These are phyloP conservation scores for Mormoops blainvillei DNA, from an alignment of 2,113 vertebrate genomes.

Conservation along the genomic window DNA sequence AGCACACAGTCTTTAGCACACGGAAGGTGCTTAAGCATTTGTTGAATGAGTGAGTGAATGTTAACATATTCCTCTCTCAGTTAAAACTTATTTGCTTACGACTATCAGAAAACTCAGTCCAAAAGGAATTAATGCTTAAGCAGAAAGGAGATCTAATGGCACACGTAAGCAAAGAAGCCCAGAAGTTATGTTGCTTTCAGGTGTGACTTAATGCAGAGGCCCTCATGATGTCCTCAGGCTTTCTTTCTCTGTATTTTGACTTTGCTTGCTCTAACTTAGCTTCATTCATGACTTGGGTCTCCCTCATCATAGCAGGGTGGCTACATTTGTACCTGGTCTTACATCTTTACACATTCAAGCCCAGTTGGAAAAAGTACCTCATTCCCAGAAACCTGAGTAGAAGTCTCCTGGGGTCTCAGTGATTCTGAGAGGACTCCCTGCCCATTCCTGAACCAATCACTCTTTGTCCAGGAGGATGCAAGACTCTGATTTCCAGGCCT, in stretches of 20 bases:
- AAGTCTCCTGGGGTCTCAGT: background rate
- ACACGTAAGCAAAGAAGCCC: background rate
- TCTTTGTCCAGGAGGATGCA: background rate
- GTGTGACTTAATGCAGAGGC: background rate
- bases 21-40: background rate
- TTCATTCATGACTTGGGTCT: background rate
- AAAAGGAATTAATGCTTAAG: background rate
- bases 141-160: background rate
- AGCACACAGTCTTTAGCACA: background rate
- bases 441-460: background rate
- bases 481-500: background rate
- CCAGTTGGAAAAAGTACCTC: background rate
- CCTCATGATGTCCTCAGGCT: background rate
- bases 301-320: background rate
- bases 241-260: background rate
- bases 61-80: background rate
- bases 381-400: background rate
- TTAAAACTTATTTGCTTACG: background rate
- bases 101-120: background rate
- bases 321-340: background rate
- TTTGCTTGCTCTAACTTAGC: background rate
- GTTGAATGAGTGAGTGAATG: background rate
- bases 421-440: background rate
- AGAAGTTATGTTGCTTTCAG: background rate
- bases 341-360: background rate